Evolutionary conservation across 2,113 vertebrate species (phyloP).

Genomic region (Vulpes vulpes): DNA sequence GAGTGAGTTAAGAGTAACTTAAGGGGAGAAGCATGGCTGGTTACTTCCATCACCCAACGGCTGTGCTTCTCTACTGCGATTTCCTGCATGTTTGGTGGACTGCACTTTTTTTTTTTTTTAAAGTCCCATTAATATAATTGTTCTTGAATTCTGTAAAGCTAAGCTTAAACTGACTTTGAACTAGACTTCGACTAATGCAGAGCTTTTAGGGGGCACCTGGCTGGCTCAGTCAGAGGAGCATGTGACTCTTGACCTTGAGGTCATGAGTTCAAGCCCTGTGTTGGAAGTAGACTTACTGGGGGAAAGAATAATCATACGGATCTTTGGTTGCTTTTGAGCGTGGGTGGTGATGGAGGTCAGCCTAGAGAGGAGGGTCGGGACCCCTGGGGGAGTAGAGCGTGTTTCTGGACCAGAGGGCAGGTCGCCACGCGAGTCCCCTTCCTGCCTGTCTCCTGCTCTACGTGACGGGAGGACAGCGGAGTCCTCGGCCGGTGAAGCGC

Average conservation of each 20-base stretch:
- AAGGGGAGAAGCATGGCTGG: background rate
- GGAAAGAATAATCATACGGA: background rate
- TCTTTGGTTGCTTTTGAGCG: background rate
- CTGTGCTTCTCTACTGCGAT: background rate
- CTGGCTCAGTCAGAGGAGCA: background rate
- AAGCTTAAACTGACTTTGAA: constrained; percentile 1
- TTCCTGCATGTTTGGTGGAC: background rate
- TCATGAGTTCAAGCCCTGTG: background rate
- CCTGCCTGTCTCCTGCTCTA: too few species aligned
- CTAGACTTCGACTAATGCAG: background rate
- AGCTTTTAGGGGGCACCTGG: background rate
- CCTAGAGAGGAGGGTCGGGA: too few species aligned
- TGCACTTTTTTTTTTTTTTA: background rate
- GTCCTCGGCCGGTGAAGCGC: too few species aligned
- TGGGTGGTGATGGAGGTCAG: background rate
- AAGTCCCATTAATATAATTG: background rate
- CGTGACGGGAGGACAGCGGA: too few species aligned
- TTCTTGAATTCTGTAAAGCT: background rate
- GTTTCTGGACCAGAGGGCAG: too few species aligned
- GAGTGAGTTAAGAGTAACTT: constrained; percentile 12
- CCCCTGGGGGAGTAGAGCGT: too few species aligned
- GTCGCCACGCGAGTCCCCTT: too few species aligned
- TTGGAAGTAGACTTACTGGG: background rate
- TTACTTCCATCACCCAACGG: background rate
- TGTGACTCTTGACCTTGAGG: background rate